Base-by-base conservation (phyloP, 1,140 invertebrate genomes). In the Diorhabda sublineata region DNA sequence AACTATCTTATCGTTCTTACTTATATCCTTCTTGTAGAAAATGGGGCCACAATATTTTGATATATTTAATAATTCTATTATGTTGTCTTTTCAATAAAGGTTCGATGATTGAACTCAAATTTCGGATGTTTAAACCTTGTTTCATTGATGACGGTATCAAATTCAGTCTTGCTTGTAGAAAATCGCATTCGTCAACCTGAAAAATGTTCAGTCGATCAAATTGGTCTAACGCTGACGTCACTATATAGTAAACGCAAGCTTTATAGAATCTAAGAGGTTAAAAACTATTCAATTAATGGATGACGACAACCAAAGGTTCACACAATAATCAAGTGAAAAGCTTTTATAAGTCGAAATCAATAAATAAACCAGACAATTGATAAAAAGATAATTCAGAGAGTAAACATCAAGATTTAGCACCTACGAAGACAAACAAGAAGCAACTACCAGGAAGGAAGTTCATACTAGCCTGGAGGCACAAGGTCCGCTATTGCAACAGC, bases 121-220 rank as follows among this genome's bases (percentile, higher is more conserved):
- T 77, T 64, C 75, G 67, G 70, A 75, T 73, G 56, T 67, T 75
- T 2, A 60, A 66, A 7, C 74, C 74, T 42, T 69, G 62, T 66
- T 75, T 75, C 52, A 76, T 69, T 5, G 73, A 65, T 2, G 91
- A 87, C 7, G 91, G 91, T 42, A 90, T 85, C 67, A 92, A 85
- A 67, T 83, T 82, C 62, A 84, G 79, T 76, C 89, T 84, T 0
- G 90, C 91, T 77, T 84, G 79, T 42, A 85, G 73, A 78, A 92
- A 92, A 79, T 92, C 91, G 73, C 81, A 77, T 71, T 85, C 84
- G 70, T 84, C 82, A 5, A 88, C 84, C 85, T 87, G 66, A 66
- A 73, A 68, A n/a, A 0, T 45, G 8, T 63, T 5, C 11, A 45
- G 9, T 45, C 26, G 42, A 60, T 60, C 7, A 60, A 60, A 26